Conservation (phyloP, 64 coral and sea anemone genomes). For the Porites lutea region DNA sequence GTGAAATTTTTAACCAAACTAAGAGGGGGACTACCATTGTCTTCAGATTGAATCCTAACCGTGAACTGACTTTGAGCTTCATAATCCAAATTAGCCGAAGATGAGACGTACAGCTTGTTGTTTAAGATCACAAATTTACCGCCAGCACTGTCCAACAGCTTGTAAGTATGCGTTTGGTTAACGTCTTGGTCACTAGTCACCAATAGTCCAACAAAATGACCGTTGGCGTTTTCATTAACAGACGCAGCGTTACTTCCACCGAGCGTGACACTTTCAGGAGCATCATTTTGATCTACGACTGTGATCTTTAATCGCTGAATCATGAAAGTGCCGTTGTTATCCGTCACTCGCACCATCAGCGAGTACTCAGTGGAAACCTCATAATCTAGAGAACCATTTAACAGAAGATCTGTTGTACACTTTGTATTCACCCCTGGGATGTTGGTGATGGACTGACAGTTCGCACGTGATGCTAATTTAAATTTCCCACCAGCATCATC, state of each 20-base stretch:
- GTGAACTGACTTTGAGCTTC: constrained; percentile 62
- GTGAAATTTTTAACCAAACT: constrained; percentile 34
- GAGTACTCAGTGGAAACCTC: constrained; percentile 50
- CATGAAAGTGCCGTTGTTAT: constrained; percentile 51
- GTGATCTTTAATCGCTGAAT: constrained; percentile 60
- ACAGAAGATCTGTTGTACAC: constrained; percentile 35
- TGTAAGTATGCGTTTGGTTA: constrained; percentile 59
- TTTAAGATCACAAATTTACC: constrained; percentile 75
- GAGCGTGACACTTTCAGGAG: constrained; percentile 68
- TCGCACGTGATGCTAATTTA: not conserved
- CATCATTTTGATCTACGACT: constrained; percentile 74
- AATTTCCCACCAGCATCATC: constrained; percentile 70
- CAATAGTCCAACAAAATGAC: constrained; percentile 56
- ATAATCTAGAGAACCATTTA: constrained; percentile 58
- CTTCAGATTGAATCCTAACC: constrained; percentile 42
- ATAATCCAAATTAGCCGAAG: constrained; percentile 70
- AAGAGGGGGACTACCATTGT: constrained; percentile 61
- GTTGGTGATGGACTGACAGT: constrained; percentile 41
- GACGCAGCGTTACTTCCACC: constrained; percentile 22
- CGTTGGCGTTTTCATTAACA: constrained; percentile 74
- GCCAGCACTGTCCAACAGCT: constrained; percentile 58
- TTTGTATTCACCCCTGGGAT: constrained; percentile 65
- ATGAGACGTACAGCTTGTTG: constrained; percentile 78
- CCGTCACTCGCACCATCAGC: constrained; percentile 47
- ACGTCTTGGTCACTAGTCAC: constrained; percentile 61